phyloP scores from a whole-genome alignment of 2,888 invertebrate species.

The Baronia brevicornis region DNA sequence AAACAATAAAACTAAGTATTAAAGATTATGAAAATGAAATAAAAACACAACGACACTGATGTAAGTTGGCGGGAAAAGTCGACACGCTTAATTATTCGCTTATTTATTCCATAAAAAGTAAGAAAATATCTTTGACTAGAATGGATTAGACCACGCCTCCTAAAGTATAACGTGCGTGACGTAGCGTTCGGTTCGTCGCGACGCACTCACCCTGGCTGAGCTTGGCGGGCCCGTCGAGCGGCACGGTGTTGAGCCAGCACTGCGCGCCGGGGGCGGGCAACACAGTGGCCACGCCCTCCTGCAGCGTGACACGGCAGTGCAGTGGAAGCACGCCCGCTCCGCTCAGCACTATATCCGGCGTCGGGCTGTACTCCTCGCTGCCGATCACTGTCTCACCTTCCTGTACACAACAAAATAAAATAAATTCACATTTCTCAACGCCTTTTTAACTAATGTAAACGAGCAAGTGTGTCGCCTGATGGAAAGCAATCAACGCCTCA shows the following conservation, averaged over 20 bases:
- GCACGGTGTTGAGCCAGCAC: slow-evolving; percentile 89
- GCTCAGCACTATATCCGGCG: slow-evolving; percentile 86
- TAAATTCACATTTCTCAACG: neutral
- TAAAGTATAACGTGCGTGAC: too few species aligned
- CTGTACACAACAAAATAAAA: slow-evolving; percentile 37
- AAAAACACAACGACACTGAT: too few species aligned
- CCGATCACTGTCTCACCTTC: slow-evolving; percentile 92
- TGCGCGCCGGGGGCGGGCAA: slow-evolving; percentile 82
- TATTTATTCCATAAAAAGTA: too few species aligned
- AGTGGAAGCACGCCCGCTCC: slow-evolving; percentile 86
- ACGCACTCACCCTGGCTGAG: slow-evolving; percentile 79
- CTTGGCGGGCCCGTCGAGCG: slow-evolving; percentile 84
- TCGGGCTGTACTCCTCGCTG: slow-evolving; percentile 79
- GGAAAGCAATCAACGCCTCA: too few species aligned
- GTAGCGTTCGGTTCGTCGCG: too few species aligned
- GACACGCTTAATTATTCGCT: too few species aligned
- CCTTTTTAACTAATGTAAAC: neutral
- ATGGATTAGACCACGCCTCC: too few species aligned
- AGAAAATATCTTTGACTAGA: too few species aligned
- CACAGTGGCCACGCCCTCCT: slow-evolving; percentile 83
- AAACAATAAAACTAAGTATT: too few species aligned
- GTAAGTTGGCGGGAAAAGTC: too few species aligned
- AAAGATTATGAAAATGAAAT: too few species aligned
- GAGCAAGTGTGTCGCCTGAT: too few species aligned
- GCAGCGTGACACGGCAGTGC: slow-evolving; percentile 84